Conservation (phyloP, 1,140 invertebrate genomes). For the Bacillus rossius region DNA sequence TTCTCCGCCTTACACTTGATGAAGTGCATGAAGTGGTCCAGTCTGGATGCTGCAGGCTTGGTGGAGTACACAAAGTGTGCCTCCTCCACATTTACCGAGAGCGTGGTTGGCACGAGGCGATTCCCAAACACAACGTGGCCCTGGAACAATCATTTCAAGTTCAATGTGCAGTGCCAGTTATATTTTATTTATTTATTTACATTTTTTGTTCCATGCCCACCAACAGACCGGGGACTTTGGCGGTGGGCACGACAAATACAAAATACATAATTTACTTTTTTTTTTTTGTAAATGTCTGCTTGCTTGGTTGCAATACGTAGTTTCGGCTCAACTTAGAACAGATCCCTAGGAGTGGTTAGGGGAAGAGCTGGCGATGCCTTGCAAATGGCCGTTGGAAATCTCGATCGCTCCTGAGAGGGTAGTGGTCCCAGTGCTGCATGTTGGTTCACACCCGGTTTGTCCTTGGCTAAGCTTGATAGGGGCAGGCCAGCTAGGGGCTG, state of each 20-base stretch:
- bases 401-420: neutral
- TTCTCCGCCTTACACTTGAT: conserved; percentile 93
- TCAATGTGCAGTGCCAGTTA: conserved; percentile 3
- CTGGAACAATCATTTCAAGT: too few species aligned
- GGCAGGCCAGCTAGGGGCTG: too few species aligned
- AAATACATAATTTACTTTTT: too few species aligned
- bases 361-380: too few species aligned
- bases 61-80: conserved; percentile 93
- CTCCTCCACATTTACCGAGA: conserved; percentile 91
- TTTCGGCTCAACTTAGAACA: too few species aligned
- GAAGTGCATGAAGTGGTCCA: conserved; percentile 96
- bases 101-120: conserved; percentile 84
- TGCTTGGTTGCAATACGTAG: too few species aligned
- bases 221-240: neutral
- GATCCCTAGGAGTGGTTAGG: too few species aligned
- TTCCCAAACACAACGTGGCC: conserved; percentile 96
- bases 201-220: neutral
- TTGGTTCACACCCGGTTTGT: neutral
- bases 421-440: neutral
- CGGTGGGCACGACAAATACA: too few species aligned
- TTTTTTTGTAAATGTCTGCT: too few species aligned
- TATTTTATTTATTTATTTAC: neutral
- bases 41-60: conserved; percentile 84
- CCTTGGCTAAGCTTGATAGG: neutral
- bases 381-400: neutral